Base-by-base conservation (phyloP, 2,797 vertebrate species). In the Heliangelus exortis region DNA sequence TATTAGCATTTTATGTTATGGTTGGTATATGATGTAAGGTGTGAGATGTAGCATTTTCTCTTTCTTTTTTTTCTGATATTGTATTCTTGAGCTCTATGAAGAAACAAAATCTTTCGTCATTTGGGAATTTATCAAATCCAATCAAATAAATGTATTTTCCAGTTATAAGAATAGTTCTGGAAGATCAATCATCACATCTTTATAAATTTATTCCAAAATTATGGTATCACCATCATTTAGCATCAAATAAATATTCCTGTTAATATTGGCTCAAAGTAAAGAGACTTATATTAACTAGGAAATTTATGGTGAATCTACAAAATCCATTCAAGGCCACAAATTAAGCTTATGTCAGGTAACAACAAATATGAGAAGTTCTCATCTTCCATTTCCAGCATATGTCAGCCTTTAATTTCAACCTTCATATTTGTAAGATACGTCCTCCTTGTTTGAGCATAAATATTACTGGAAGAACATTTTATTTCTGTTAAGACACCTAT, bases 401-500 rank as follows among this genome's bases (percentile, higher is more conserved):
- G 34, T 53, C 7, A 92, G 21, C 12, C 19, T 53, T 84, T 54
- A 17, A 12, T 79, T 87, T 80, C 36, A 88, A 14, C 10, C 19
- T 61, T 76, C 21, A 17, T 61, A 29, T 72, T 81, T 45, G 25
- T 15, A 75, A 78, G 15, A 28, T 65, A n/a, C 12, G 39, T 41
- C 16, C 28, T 83, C 12, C 19, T 71, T 67, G 28, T 74, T 81
- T 53, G 36, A 84, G 20, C 33, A 36, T 9, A 90, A 77, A 73
- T 10, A 23, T 59, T 75, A 81, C n/a, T 81, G 63, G 92, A 96
- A 94, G 41, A 89, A 75, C 14, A 19, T 41, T 69, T 94, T 89
- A 76, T 96, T 95, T 96, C 53, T 84, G 15, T 68, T 71, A 86
- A 80, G n/a, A 88, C 29, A 82, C 15, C n/a, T 58, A 33, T 33